phyloP scores from a whole-genome alignment of 2,113 vertebrate species.

The Patagioenas fasciata region DNA sequence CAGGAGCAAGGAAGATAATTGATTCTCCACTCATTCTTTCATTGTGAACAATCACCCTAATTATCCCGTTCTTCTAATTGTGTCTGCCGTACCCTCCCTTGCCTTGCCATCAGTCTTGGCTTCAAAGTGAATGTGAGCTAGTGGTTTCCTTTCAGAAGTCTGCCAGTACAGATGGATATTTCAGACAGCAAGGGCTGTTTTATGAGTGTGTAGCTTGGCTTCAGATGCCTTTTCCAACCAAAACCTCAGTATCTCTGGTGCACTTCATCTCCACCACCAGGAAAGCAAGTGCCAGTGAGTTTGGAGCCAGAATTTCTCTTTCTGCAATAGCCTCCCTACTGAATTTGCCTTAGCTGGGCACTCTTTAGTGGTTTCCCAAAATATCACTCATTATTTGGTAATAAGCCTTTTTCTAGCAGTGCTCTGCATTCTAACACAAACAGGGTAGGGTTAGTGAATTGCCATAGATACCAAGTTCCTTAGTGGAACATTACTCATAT shows the following conservation, averaged over 20 bases:
- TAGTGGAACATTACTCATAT: constrained; percentile 13
- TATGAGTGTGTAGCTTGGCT: not conserved
- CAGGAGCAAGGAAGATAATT: not conserved
- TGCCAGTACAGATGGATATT: not conserved
- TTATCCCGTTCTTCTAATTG: not conserved
- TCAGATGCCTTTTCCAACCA: not conserved
- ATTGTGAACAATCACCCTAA: not conserved
- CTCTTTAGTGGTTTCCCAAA: not conserved
- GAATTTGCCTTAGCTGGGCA: not conserved
- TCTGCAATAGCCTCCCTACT: not conserved
- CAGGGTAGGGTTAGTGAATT: not conserved
- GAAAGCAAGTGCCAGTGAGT: not conserved
- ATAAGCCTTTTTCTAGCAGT: not conserved
- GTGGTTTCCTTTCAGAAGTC: not conserved
- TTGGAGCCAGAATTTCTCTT: not conserved
- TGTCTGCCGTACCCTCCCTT: not conserved
- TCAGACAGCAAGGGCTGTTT: not conserved
- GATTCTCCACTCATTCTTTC: not conserved
- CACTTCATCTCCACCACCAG: not conserved
- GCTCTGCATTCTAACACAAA: not conserved
- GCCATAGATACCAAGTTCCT: not conserved
- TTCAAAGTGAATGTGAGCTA: not conserved
- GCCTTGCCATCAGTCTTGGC: not conserved
- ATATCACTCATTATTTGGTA: not conserved
- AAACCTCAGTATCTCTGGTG: not conserved